Evolutionary conservation across 1,140 invertebrate species (phyloP).

Genomic region (Laupala kohalensis): DNA sequence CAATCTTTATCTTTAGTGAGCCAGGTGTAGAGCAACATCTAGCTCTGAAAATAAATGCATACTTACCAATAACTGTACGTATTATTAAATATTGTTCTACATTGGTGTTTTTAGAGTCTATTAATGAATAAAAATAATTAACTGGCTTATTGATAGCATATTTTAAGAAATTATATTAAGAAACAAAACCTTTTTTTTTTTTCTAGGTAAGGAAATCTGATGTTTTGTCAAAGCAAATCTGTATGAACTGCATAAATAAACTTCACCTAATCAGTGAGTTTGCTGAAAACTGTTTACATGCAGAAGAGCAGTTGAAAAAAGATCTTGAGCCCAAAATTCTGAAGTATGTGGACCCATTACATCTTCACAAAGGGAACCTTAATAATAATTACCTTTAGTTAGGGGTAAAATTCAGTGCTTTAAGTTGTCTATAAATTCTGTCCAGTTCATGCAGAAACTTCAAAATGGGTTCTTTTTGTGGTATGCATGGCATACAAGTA

Average conservation of each 20-base stretch:
- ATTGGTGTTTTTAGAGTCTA: not conserved
- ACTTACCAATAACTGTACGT: not conserved
- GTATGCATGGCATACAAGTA: too few relatives aligned
- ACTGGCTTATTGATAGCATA: not conserved
- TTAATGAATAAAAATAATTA: not conserved
- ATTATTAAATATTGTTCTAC: not conserved
- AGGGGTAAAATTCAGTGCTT: too few relatives aligned
- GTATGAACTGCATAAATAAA: not conserved
- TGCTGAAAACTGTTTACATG: not conserved
- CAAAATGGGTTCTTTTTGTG: too few relatives aligned
- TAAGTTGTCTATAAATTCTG: too few relatives aligned
- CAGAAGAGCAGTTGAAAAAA: not conserved
- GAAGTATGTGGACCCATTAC: too few relatives aligned
- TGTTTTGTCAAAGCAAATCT: not conserved
- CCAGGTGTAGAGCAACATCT: not conserved
- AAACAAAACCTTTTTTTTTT: not conserved
- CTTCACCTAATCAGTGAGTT: not conserved
- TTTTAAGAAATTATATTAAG: not conserved
- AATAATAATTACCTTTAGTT: too few relatives aligned
- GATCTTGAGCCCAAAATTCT: not conserved
- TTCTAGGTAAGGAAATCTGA: not conserved
- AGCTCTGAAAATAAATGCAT: constrained; percentile 1
- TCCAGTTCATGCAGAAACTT: too few relatives aligned
- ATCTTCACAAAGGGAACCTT: too few relatives aligned
- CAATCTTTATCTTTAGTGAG: not conserved